phyloP scores from a whole-genome alignment of 1,140 invertebrate species.

The Lanistes nyassanus region DNA sequence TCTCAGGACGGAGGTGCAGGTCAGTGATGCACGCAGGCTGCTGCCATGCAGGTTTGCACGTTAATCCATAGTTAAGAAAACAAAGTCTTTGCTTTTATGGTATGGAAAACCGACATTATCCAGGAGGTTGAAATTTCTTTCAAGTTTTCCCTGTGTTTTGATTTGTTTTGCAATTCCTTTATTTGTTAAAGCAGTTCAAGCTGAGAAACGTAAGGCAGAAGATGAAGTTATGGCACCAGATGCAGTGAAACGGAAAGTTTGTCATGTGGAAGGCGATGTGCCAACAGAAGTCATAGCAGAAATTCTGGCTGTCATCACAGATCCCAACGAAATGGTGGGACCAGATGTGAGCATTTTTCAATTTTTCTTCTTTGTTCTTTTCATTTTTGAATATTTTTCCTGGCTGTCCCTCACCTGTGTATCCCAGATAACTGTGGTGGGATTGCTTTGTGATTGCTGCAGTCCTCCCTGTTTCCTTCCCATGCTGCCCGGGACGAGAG shows the following conservation, averaged over 20 bases:
- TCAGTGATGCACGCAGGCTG: not conserved
- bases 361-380: not conserved
- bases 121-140: too few relatives aligned
- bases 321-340: constrained; percentile 82
- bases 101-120: too few relatives aligned
- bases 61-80: too few relatives aligned
- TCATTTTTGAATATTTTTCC: not conserved
- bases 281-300: constrained; percentile 78
- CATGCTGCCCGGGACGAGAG: constrained; percentile 85
- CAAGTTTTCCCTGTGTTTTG: not conserved
- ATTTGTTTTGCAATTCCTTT: constrained; percentile 5
- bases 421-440: not conserved
- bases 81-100: too few relatives aligned
- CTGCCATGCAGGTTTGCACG: too few relatives aligned
- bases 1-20: constrained; percentile 40
- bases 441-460: constrained; percentile 32
- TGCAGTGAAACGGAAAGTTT: constrained; percentile 7
- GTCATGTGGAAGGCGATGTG: constrained; percentile 67
- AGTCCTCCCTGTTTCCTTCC: constrained; percentile 50
- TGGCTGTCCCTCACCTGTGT: not conserved
- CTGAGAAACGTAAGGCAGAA: constrained; percentile 35
- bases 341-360: constrained; percentile 74
- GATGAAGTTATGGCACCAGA: constrained; percentile 17
- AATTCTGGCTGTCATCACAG: constrained; percentile 80
- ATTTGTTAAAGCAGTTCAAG: not conserved